Evolutionary conservation across 23 tunicate genomes (phyloP).

Genomic region (Corella eumyota): DNA sequence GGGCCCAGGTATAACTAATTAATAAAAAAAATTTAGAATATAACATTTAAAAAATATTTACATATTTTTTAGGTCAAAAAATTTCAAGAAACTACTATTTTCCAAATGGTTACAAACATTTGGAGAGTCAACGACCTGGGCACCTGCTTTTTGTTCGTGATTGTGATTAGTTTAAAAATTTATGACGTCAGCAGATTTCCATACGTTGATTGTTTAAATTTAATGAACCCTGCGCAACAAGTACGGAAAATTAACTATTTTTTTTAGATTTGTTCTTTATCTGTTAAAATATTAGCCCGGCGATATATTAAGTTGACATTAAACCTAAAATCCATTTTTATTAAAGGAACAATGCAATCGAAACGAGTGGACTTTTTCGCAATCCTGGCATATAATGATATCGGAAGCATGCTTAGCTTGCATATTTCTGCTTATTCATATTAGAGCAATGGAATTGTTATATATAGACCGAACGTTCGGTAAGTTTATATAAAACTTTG

Average conservation of each 20-base stretch:
- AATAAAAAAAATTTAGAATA: too few species aligned
- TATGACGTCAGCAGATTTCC: conserved; percentile 13
- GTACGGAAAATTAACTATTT: too few species aligned
- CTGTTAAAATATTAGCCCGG: too few species aligned
- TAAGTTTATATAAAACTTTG: background rate
- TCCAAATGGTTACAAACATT: conserved; percentile 9
- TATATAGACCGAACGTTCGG: conserved; percentile 60
- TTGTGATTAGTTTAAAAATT: conserved; percentile 19
- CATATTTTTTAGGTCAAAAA: conserved; percentile 37
- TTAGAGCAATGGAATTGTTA: conserved; percentile 43
- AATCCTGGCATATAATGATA: conserved; percentile 16
- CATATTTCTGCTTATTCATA: conserved; percentile 26
- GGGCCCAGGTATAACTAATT: too few species aligned
- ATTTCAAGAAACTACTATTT: conserved; percentile 4
- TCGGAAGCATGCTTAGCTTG: conserved; percentile 31
- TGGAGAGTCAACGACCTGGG: conserved; percentile 43
- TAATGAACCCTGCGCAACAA: too few species aligned
- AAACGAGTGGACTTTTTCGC: conserved; percentile 10
- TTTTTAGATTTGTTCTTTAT: too few species aligned
- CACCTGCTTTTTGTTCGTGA: conserved; percentile 7
- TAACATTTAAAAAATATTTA: too few species aligned
- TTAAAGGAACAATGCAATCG: conserved; percentile 31
- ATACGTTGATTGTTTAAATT: too few species aligned
- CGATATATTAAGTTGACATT: too few species aligned
- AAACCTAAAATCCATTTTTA: too few species aligned